Evolutionary conservation across 2,113 vertebrate genomes (phyloP).

Genomic region (Burhinus oedicnemus): DNA sequence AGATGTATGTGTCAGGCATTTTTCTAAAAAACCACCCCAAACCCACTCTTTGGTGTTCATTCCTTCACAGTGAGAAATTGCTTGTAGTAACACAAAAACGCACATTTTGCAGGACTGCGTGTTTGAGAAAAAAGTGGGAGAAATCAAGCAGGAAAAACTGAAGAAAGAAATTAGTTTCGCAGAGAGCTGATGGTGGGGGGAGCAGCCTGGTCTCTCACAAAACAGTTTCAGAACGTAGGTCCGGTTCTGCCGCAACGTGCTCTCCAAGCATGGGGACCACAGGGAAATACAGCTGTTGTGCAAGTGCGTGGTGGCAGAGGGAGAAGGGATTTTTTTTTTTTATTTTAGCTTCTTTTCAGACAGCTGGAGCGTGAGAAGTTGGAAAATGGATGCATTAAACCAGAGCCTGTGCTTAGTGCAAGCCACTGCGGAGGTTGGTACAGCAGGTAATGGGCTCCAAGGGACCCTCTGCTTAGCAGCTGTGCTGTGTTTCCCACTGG

Average conservation of each 20-base stretch:
- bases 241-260: rapidly evolving
- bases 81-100: background rate
- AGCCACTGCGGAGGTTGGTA: constrained; percentile 17
- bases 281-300: background rate
- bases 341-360: background rate
- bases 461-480: constrained; percentile 11
- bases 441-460: background rate
- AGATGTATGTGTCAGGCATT: background rate
- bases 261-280: rapidly evolving
- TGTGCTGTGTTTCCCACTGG: constrained; percentile 15
- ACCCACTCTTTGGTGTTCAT: background rate
- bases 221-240: rapidly evolving
- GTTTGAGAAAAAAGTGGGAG: background rate
- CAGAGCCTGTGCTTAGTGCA: background rate
- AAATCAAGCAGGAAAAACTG: background rate
- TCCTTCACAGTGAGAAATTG: rapidly evolving
- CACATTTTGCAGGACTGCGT: background rate
- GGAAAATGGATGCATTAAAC: background rate
- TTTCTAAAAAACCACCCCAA: background rate
- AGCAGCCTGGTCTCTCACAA: background rate
- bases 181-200: background rate
- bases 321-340: background rate
- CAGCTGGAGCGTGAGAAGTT: constrained; percentile 37
- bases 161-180: background rate
- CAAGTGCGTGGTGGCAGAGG: background rate